Evolutionary conservation across 2,888 invertebrate genomes (phyloP), one percentile per base, ranked within the genome.

Genomic region (Marronus borbonicus): DNA sequence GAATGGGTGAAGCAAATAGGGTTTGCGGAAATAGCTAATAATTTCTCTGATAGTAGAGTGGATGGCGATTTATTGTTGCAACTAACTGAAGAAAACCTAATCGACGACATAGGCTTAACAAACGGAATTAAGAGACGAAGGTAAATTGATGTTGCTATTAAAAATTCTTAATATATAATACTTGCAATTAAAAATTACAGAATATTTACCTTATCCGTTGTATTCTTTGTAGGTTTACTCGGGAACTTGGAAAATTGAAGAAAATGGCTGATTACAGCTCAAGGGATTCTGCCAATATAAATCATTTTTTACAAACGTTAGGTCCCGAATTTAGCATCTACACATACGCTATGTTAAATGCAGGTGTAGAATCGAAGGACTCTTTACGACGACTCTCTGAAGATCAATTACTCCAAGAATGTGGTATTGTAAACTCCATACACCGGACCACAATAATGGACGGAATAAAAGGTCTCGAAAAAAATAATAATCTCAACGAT

Each of bases 1-100:
- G 98, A 98, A 89, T 99, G 99, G 99, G 97, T 99, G 0, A 97
- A 97, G 87, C 98, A 99, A 91, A 98, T 98, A 85, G 98, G 98
- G 0, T 99, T 98, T 88, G 92, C 93, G 17, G 94, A 95, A 85
- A 97, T 94, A 84, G 93, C 95, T 4, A 75, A 90, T 1, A 94
- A 94, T 87, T 99, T 99, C 87, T 93, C 93, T 64, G 95, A 96
- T 76, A 97, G 98, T 85, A 92, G 96, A 88, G 98, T 99, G 44
- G 99, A 99, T 88, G 99, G 99, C 7, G 99, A 99, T 90, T 91
- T 99, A 74, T 90, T 99, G 81, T 90, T 99, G 78, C 96, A 97
- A 88, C 90, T 99, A 81, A 95, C 94, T 10, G 98, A 98, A 88
- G 95, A 95, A 76, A 98, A 98, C 90, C 92, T 99, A 76, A 93